phyloP scores from a whole-genome alignment of 2,113 vertebrate species.

The Arizona elegans region DNA sequence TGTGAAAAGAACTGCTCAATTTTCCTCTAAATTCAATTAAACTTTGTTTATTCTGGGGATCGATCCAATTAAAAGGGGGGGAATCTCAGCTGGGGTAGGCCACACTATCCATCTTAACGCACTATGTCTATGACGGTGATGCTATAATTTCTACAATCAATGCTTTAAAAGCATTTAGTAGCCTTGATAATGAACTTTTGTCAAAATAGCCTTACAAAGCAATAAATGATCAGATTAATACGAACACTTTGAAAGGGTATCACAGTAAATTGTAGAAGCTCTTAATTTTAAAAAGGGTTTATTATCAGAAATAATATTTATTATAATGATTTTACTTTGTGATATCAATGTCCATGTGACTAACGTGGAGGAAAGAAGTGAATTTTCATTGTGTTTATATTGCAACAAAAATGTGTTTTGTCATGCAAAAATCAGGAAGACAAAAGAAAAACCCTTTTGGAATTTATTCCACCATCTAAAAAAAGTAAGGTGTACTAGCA shows the following conservation, averaged over 20 bases:
- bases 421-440: neutral
- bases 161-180: slow-evolving; percentile 98
- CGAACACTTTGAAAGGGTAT: slow-evolving; percentile 60
- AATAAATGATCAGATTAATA: slow-evolving; percentile 86
- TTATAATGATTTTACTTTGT: slow-evolving; percentile 11
- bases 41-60: slow-evolving; percentile 95
- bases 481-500: neutral
- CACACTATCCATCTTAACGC: slow-evolving; percentile 84
- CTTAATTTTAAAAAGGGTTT: slow-evolving; percentile 45
- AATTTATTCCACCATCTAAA: neutral
- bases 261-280: slow-evolving; percentile 51
- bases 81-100: slow-evolving; percentile 77
- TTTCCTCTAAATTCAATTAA: slow-evolving; percentile 97
- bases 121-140: slow-evolving; percentile 77
- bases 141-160: slow-evolving; percentile 97
- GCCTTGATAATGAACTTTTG: slow-evolving; percentile 92
- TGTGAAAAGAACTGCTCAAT: slow-evolving; percentile 96
- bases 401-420: neutral
- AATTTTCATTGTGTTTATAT: neutral
- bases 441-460: neutral
- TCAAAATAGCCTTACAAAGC: slow-evolving; percentile 89
- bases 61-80: slow-evolving; percentile 84
- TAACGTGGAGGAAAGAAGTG: neutral
- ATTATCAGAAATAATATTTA: slow-evolving; percentile 44
- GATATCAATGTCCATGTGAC: slow-evolving; percentile 10